Evolutionary conservation across 2,797 vertebrate species (phyloP), one percentile per base, ranked within the genome.

Genomic region (Mionectes olivaceus): DNA sequence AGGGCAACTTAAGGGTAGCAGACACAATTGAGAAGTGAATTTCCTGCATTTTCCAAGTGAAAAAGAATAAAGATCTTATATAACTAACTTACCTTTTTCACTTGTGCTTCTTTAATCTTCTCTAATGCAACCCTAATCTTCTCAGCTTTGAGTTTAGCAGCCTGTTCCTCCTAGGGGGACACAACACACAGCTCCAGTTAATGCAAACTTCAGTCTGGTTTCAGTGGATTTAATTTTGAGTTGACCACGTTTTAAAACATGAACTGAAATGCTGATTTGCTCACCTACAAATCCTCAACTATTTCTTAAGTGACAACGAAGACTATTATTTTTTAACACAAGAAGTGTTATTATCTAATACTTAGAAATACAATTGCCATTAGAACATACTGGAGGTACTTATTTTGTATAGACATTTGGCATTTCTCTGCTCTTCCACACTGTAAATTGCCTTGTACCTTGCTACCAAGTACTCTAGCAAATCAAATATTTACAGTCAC

Each of bases 61-160:
- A 19, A 47, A 74, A 61, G 12, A 61, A 61, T 15, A 70, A 75
- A 19, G 8, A 79, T 9, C 37, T 71, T 33, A 25, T 44, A 19
- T 14, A 81, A 85, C 13, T 52, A 55, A 87, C 96, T 97, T 93
- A 99, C 99, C 99, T 99, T 99, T 98, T 99, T 99, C 81, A 99
- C 99, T 97, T 99, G 99, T 44, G 99, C 99, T 97, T 99, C 99
- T 97, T 99, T 99, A 97, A 99, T 99, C 97, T 99, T 99, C 97
- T 99, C 99, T 95, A 99, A 97, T 3, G 99, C 99, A 85, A 99
- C 98, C 63, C 99, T 97, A 70, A 99, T 99, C 94, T 99, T 99
- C 91, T 99, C 99, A 37, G 99, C 99, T 97, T 99, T 99, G 83
- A 99, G 85, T 95, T 99, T 99, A 94, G 99, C 99, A 86, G 99